Evolutionary conservation across 2,113 vertebrate genomes (phyloP).

Genomic region (Gavia stellata): DNA sequence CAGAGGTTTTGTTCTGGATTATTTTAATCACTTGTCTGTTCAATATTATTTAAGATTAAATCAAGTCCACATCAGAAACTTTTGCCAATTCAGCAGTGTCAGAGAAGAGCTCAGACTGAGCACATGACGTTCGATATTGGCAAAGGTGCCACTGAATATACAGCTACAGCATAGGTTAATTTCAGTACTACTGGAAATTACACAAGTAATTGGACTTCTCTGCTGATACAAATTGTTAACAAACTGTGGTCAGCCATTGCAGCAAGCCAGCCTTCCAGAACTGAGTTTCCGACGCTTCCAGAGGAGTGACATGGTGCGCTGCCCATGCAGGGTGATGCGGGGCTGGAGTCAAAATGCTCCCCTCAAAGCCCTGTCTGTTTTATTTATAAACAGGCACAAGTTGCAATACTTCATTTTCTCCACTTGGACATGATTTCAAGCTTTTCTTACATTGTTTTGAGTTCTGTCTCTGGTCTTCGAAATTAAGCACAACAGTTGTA

Average conservation of each 20-base stretch:
- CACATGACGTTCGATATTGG: not conserved
- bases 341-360: not conserved
- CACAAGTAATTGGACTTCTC: not conserved
- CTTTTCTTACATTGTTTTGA: not conserved
- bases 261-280: not conserved
- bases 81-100: not conserved
- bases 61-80: not conserved
- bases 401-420: not conserved
- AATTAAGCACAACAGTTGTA: not conserved
- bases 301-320: not conserved
- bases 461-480: not conserved
- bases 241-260: not conserved
- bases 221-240: not conserved
- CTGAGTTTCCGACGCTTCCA: not conserved
- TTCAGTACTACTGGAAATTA: not conserved
- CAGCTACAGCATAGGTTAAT: not conserved
- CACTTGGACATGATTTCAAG: not conserved
- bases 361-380: not conserved
- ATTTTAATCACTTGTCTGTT: not conserved
- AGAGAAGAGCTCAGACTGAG: not conserved
- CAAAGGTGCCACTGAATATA: not conserved
- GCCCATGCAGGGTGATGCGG: rapidly evolving
- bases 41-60: not conserved
- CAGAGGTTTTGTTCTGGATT: not conserved
- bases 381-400: not conserved